Percentiles rank a stretch among this genome's conserved stretches.
These are phyloP conservation scores for Etheostoma spectabile DNA, from an alignment of 2,113 vertebrate genomes.

Conservation along the genomic window DNA sequence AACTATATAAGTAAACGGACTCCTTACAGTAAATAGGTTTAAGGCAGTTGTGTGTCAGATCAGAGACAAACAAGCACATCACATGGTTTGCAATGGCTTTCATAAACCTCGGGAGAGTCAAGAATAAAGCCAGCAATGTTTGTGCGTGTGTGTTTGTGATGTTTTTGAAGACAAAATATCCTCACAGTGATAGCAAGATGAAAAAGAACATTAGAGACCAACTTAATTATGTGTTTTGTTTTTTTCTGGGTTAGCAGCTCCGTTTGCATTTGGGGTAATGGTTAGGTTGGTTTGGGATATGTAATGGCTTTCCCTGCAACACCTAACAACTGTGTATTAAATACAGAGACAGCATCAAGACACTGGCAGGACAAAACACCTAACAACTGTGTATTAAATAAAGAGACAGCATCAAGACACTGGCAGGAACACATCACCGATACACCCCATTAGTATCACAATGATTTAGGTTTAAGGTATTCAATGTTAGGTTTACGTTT, in stretches of 20 bases:
- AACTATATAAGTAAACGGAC: conserved; percentile 43
- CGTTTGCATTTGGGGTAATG: neutral
- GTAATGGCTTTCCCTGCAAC: neutral
- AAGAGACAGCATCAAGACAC: conserved; percentile 8
- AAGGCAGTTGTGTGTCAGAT: conserved; percentile 46
- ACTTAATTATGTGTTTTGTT: neutral
- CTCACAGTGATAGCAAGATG: conserved; percentile 4
- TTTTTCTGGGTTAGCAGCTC: neutral
- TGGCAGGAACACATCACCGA: neutral
- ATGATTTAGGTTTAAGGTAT: neutral
- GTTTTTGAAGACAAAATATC: conserved; percentile 15
- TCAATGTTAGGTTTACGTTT: conserved; percentile 12
- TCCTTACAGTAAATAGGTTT: conserved; percentile 43
- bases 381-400: neutral
- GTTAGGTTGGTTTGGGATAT: conserved; percentile 6
- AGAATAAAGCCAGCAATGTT: conserved; percentile 23
- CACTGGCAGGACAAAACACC: neutral
- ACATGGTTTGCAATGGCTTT: conserved; percentile 23
- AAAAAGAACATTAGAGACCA: neutral
- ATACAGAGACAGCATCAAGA: conserved; percentile 8
- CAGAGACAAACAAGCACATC: conserved; percentile 37
- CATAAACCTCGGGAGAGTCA: conserved; percentile 1
- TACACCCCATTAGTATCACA: conserved; percentile 3
- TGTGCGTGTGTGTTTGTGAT: neutral
- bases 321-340: conserved; percentile 2